Conservation (phyloP, 2,113 vertebrate species). For the Hippocampus barbouri region DNA sequence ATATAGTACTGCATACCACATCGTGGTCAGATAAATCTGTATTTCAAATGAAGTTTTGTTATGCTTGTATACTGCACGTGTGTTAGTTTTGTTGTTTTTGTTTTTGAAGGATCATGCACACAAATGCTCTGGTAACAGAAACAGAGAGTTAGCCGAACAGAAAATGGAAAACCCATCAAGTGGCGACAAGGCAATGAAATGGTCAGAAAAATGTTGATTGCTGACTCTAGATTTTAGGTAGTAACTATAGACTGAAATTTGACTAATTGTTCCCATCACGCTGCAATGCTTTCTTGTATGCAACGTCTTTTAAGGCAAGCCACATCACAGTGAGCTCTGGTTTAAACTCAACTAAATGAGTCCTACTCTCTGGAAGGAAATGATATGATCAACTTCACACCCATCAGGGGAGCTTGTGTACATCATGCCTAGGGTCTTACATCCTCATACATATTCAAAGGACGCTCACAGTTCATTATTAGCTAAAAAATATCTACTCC, state of each 20-base stretch:
- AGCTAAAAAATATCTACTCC: constrained; percentile 70
- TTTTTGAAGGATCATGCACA: neutral
- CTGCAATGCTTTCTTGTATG: constrained; percentile 29
- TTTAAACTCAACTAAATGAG: constrained; percentile 66
- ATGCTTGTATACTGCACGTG: too few relatives aligned
- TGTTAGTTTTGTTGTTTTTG: neutral
- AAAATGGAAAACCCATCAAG: neutral
- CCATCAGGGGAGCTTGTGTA: constrained; percentile 75
- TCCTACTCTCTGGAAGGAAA: constrained; percentile 62
- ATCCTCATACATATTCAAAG: constrained; percentile 83
- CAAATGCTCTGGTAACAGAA: neutral
- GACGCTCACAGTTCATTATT: constrained; percentile 77
- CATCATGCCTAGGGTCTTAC: constrained; percentile 79
- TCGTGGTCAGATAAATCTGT: too few relatives aligned
- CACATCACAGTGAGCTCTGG: constrained; percentile 52
- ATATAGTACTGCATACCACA: too few relatives aligned
- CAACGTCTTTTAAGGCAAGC: constrained; percentile 41
- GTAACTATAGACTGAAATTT: neutral
- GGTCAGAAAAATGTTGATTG: neutral
- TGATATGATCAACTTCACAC: constrained; percentile 75
- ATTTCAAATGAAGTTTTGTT: too few relatives aligned
- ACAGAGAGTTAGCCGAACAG: neutral
- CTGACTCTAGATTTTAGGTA: constrained; percentile 7
- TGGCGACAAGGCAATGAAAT: neutral
- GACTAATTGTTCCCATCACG: constrained; percentile 4